Evolutionary conservation across 2,113 vertebrate species (phyloP), one percentile per base, ranked within the genome.

Genomic region (Halichoeres trimaculatus): DNA sequence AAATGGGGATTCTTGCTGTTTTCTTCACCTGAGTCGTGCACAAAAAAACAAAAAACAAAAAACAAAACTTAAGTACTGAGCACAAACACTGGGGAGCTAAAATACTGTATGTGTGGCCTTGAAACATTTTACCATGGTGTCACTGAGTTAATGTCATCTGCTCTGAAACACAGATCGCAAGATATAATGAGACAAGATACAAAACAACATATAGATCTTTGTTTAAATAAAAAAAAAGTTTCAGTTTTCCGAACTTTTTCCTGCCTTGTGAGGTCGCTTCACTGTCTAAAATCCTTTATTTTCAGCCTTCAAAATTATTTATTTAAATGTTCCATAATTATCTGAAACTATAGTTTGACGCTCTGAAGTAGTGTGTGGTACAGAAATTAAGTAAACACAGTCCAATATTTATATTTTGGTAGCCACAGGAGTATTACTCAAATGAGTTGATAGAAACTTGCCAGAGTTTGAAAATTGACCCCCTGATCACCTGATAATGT

Each of bases 1-100:
- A 58, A 81, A 78, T 40, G 45, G 65, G 77, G 45, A 78, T 80
- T 64, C 70, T 82, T 35, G 5, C 70, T 67, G 52, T 80, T 87
- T 74, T 62, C 70, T 70, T 82, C 59, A 89, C 85, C 87, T 90
- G 83, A 86, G 54, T 77, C 34, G 35, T 65, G 57, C 10, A 59
- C 14, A 50, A 16, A 78, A 45, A 30, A 6, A 10, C 10, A 59
- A 11, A 50, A 16, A 78, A 45, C 3, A 6, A 10, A 10, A 76
- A 65, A 22, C 0, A 17, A 52, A 56, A 61, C 54, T 67, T 30
- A 50, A 57, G 24, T 30, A 35, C 14, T 48, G 65, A 19, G 50
- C 10, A 64, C 59, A 74, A 64, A 65, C 48, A 74, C 34, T 61
- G 40, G 40, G 54, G 55, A 51, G 51, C 26, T 58, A 22, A 57